Percentiles rank a stretch among this genome's conserved stretches.
These are phyloP conservation scores for Conistra vaccinii DNA, from an alignment of 2,888 invertebrate species.

Conservation along the genomic window DNA sequence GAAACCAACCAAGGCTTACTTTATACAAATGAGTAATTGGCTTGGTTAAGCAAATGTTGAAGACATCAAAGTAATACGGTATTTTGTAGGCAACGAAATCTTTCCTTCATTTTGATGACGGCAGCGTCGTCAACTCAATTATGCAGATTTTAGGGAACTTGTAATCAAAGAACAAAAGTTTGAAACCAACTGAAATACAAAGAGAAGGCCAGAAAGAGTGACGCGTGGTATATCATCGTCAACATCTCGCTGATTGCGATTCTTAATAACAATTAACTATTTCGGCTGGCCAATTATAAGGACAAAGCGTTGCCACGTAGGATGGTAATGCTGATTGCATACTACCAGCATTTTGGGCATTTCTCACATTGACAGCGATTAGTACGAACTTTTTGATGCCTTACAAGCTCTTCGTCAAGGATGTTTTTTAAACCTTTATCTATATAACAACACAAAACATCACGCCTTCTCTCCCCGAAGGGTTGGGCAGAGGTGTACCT, in stretches of 20 bases:
- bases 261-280: constrained; percentile 21
- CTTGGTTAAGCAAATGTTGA: constrained; percentile 57
- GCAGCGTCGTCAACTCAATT: constrained; percentile 63
- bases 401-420: no score
- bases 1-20: constrained; percentile 29
- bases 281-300: no score
- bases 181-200: constrained; percentile 55
- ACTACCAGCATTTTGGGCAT: no score
- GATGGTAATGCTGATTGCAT: no score
- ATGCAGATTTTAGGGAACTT: constrained; percentile 66
- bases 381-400: no score
- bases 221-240: constrained; percentile 22
- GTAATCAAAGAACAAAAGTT: constrained; percentile 70
- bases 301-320: no score
- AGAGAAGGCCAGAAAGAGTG: constrained; percentile 51
- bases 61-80: constrained; percentile 54
- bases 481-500: no score
- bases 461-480: no score
- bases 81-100: constrained; percentile 60
- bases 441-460: no score
- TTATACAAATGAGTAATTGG: constrained; percentile 62
- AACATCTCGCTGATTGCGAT: constrained; percentile 20
- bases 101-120: constrained; percentile 58
- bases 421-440: no score
- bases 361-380: no score